Base-by-base conservation (phyloP, 2,113 vertebrate genomes). In the Varanus salvator region DNA sequence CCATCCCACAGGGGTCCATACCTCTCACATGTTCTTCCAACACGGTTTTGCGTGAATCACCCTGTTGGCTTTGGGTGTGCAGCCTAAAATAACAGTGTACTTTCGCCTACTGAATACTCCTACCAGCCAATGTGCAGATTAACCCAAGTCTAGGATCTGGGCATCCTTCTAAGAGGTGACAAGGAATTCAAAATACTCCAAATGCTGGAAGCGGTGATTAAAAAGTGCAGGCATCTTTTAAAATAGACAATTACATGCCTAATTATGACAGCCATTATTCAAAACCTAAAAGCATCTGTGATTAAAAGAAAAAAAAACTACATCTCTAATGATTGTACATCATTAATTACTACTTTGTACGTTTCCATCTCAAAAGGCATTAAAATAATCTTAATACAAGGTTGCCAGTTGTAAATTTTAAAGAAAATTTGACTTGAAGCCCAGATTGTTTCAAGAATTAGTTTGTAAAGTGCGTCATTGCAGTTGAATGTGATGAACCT, bases 381-480 rank as follows among this genome's bases (percentile, higher is more conserved):
- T 72, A 64, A 81, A 71, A 38, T 81, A 81, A 52, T 88, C n/a
- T 80, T 81, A 88, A 81, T 81, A 34, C 12, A 27, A 27, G 77
- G 87, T 34, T 88, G 87, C 77, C 87, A 81, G 25, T 69, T 38
- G 48, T 88, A 80, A 69, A 72, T 54, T 48, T 54, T 88, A 69
- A n/a, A 34, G 66, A 71, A 34, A 88, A 68, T 31, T 69, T 54
- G 87, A 38, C 21, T 34, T 38, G 9, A 66, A 71, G 87, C 25
- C 66, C 77, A 71, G 66, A 34, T 81, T 57, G 31, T 71, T 8
- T 60, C 64, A 87, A 66, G 85, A 44, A 78, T 29, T 8, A 64
- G 27, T 23, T 48, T 81, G 25, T 29, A 54, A 80, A 68, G 48
- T 52, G 34, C 21, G 27, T 54, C 27, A 34, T 69, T 80, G 48